Percentiles rank a stretch among this genome's conserved stretches.
phyloP scores from a whole-genome alignment of 2,797 vertebrate genomes.

The Onychomys arenicola region DNA sequence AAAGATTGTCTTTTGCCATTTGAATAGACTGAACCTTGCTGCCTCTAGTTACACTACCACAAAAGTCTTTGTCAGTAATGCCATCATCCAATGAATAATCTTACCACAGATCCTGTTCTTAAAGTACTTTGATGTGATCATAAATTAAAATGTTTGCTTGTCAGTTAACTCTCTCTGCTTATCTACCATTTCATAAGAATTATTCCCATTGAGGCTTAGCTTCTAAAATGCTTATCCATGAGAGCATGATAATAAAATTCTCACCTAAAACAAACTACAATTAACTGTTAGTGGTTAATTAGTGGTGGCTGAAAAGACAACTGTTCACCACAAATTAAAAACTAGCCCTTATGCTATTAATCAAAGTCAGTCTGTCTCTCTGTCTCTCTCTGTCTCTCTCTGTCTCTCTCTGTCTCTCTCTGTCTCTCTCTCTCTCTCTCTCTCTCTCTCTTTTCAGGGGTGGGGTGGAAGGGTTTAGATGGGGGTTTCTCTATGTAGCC shows the following conservation, averaged over 20 bases:
- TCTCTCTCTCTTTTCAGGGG: neutral
- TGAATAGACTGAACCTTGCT: neutral
- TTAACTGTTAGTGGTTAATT: neutral
- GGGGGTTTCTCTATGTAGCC: neutral
- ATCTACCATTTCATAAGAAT: slow-evolving; percentile 59
- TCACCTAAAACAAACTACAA: slow-evolving; percentile 57
- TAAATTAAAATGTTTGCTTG: slow-evolving; percentile 48
- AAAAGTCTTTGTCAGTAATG: neutral
- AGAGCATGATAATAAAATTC: slow-evolving; percentile 26
- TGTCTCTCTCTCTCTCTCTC: neutral
- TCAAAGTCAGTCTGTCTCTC: neutral
- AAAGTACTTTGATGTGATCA: slow-evolving; percentile 23
- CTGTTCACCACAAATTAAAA: neutral
- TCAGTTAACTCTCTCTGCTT: slow-evolving; percentile 63
- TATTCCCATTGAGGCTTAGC: slow-evolving; percentile 56
- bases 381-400: neutral
- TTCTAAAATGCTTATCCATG: slow-evolving; percentile 58
- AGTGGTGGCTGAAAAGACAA: slow-evolving; percentile 29
- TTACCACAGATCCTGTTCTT: neutral
- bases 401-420: neutral
- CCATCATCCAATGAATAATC: slow-evolving; percentile 21
- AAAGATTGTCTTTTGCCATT: neutral
- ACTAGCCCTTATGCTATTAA: neutral
- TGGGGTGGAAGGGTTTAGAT: neutral
- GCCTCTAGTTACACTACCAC: slow-evolving; percentile 24